Evolutionary conservation across 2,888 invertebrate genomes (phyloP).

Genomic region (Pimpla rufipes): DNA sequence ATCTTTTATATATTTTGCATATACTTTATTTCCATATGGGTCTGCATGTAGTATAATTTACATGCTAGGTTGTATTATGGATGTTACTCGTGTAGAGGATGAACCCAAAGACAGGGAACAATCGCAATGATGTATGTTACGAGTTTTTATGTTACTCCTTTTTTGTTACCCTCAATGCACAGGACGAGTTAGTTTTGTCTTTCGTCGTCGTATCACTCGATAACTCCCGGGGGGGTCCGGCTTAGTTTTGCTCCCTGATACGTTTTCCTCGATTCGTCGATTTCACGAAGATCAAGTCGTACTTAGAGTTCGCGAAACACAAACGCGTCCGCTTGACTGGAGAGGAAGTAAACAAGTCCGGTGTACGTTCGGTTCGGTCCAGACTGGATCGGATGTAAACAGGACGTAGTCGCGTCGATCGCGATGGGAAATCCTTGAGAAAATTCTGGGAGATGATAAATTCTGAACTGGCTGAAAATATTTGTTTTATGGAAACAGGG

Average conservation of each 20-base stretch:
- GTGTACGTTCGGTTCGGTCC: no score
- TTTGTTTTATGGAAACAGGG: no score
- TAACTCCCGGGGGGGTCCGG: not conserved
- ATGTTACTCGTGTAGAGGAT: not conserved
- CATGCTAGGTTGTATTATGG: not conserved
- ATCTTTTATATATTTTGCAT: no score
- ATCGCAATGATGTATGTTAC: not conserved
- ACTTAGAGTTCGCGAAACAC: not conserved
- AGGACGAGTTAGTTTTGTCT: not conserved
- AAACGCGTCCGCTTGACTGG: not conserved
- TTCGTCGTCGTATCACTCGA: not conserved
- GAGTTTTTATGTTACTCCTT: not conserved
- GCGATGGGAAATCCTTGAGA: no score
- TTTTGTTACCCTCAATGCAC: not conserved
- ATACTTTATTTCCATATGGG: no score
- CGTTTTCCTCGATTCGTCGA: slow-evolving; percentile 28
- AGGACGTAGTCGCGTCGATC: no score
- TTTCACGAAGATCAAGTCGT: not conserved
- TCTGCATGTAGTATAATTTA: not conserved
- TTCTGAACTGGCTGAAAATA: no score
- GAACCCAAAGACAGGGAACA: not conserved
- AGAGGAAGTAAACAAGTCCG: no score
- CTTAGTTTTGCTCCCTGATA: slow-evolving; percentile 26
- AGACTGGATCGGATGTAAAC: no score
- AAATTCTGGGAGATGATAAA: no score